These are phyloP conservation scores for Lumbricus terrestris DNA, from an alignment of 2,888 invertebrate genomes.

Conservation along the genomic window DNA sequence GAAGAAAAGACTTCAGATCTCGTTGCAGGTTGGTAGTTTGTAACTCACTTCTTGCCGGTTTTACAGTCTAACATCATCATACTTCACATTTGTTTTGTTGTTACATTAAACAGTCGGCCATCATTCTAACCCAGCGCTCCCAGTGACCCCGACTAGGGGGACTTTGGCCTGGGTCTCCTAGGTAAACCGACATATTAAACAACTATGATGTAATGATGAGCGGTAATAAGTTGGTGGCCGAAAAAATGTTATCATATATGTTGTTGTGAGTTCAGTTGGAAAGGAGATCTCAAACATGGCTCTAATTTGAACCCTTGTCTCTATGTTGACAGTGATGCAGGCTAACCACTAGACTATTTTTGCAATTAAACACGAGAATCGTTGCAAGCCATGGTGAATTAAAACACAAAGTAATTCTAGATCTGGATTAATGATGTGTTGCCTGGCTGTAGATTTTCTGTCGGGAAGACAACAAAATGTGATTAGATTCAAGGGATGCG, in stretches of 20 bases:
- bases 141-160: no score
- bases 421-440: not conserved
- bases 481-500: not conserved
- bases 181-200: no score
- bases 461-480: slow-evolving; percentile 7
- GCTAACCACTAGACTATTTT: not conserved
- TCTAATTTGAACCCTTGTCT: not conserved
- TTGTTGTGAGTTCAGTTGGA: no score
- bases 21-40: not conserved
- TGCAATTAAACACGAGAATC: not conserved
- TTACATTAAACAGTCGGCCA: no score
- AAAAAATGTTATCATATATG: no score
- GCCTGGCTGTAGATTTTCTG: not conserved
- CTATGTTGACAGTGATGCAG: not conserved
- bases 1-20: not conserved
- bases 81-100: no score
- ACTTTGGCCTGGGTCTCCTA: no score
- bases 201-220: no score
- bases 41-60: no score
- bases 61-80: no score
- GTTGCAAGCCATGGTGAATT: not conserved
- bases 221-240: no score
- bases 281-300: not conserved
- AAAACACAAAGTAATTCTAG: not conserved
- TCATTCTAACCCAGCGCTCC: no score